These are phyloP conservation scores for Myxocyprinus asiaticus DNA, from an alignment of 2,113 vertebrate genomes.

Conservation along the genomic window DNA sequence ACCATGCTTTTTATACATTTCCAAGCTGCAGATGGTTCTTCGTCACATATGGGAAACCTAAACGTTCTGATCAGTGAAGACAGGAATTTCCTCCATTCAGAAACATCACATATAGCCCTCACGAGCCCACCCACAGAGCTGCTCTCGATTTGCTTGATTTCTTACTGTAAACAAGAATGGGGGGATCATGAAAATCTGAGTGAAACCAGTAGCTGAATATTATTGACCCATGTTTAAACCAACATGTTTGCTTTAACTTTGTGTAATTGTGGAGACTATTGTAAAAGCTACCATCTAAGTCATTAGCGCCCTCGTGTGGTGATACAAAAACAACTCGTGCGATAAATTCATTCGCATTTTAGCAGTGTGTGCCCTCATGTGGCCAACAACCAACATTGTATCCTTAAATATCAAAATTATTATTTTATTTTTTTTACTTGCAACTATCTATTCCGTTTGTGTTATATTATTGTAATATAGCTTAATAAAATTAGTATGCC, in stretches of 20 bases:
- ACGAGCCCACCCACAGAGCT: conserved; percentile 82
- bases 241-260: no score
- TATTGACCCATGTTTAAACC: no score
- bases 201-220: no score
- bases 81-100: conserved; percentile 34
- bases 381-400: not conserved
- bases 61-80: conserved; percentile 7
- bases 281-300: no score
- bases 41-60: not conserved
- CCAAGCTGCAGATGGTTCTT: no score
- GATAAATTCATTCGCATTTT: not conserved
- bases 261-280: no score
- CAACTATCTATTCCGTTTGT: not conserved
- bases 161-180: conserved; percentile 74
- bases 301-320: no score
- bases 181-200: conserved; percentile 20
- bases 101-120: conserved; percentile 39
- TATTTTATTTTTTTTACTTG: no score
- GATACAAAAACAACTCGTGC: no score
- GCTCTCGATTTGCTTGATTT: conserved; percentile 79
- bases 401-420: not conserved
- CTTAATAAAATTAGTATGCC: no score
- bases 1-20: no score
- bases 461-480: no score
- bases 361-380: not conserved